phyloP scores from a whole-genome alignment of 2,113 vertebrate genomes.

The Mormyrus iriodes region DNA sequence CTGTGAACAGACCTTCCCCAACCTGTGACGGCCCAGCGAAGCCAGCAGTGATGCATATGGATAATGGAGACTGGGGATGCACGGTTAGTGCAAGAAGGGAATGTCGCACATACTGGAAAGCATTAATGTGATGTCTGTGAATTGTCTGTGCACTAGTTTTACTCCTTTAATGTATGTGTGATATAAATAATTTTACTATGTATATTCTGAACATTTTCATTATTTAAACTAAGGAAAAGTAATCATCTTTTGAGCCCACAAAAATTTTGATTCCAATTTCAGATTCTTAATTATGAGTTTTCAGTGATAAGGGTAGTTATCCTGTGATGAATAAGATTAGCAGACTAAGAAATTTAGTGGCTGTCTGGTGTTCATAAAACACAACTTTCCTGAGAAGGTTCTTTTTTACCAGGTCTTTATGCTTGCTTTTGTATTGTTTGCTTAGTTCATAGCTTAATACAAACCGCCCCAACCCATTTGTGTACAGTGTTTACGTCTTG shows the following conservation, averaged over 20 bases:
- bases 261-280: neutral
- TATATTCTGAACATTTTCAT: neutral
- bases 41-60: conserved; percentile 68
- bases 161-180: neutral
- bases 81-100: conserved; percentile 70
- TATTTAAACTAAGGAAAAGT: neutral
- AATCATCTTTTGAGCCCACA: neutral
- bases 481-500: neutral
- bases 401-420: neutral
- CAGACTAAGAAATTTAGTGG: neutral
- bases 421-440: neutral
- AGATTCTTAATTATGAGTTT: neutral
- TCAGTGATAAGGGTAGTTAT: neutral
- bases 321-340: neutral
- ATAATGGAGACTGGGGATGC: conserved; percentile 99
- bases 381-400: neutral
- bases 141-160: neutral
- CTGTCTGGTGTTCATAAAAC: neutral
- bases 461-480: neutral
- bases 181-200: neutral
- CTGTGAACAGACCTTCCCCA: neutral
- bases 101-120: neutral
- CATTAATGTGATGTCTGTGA: neutral
- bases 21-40: conserved; percentile 12
- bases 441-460: neutral